Evolutionary conservation across 2,888 invertebrate genomes (phyloP).

Genomic region (Diarsia brunnea): DNA sequence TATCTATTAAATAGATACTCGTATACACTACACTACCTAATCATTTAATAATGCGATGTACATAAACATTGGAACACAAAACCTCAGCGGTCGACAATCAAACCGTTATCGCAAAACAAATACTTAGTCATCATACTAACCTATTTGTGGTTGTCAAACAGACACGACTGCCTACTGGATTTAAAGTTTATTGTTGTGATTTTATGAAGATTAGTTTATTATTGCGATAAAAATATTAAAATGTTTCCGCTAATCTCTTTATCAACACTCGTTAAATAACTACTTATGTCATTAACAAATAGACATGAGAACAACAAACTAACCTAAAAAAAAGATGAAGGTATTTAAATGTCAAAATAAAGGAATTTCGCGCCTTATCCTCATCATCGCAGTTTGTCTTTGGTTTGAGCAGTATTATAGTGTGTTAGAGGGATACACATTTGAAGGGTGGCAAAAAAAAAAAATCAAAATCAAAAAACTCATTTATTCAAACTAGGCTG

Average conservation of each 20-base stretch:
- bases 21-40: no score
- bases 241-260: neutral
- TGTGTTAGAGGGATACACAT: slow-evolving; percentile 22
- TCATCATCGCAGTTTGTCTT: neutral
- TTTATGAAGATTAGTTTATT: slow-evolving; percentile 1
- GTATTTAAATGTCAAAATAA: neutral
- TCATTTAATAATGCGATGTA: neutral
- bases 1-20: no score
- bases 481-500: no score
- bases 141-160: slow-evolving; percentile 43
- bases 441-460: neutral
- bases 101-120: slow-evolving; percentile 42
- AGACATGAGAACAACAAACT: neutral
- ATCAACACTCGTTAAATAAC: neutral
- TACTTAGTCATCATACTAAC: slow-evolving; percentile 18
- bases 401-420: slow-evolving; percentile 1
- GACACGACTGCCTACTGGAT: slow-evolving; percentile 23
- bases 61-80: slow-evolving; percentile 13
- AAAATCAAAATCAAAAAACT: no score
- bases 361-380: neutral
- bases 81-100: neutral
- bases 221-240: neutral
- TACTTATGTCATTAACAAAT: neutral
- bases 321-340: neutral
- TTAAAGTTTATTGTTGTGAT: neutral